These are phyloP conservation scores for Bugulina stolonifera DNA, from an alignment of 2,888 invertebrate species.

Conservation along the genomic window DNA sequence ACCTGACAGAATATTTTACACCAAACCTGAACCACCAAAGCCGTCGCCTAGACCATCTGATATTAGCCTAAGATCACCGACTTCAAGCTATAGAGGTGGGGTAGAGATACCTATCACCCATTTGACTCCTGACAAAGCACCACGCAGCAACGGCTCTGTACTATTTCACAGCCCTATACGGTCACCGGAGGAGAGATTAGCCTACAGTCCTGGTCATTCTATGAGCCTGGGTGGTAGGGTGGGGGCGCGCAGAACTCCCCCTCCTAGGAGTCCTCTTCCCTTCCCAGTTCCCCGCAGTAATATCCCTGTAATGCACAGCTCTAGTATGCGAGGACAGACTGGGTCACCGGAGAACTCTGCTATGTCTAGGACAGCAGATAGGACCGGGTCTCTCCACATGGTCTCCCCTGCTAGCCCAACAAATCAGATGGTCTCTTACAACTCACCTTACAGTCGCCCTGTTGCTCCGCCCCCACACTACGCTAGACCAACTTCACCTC, in stretches of 20 bases:
- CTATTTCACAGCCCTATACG: background rate
- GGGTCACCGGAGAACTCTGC: background rate
- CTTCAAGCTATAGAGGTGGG: background rate
- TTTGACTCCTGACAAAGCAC: background rate
- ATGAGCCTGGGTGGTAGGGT: background rate
- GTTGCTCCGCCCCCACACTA: background rate
- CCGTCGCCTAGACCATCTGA: background rate
- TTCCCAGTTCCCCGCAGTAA: conserved; percentile 22
- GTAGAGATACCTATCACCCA: conserved; percentile 18
- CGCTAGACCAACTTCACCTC: background rate
- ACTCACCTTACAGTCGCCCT: background rate
- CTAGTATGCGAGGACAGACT: background rate
- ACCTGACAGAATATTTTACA: background rate
- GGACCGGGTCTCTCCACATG: background rate
- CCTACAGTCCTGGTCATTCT: background rate
- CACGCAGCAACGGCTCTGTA: background rate
- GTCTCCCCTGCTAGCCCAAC: background rate
- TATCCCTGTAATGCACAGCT: background rate
- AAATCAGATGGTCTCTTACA: background rate
- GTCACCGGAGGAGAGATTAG: background rate
- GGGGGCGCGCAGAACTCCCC: background rate
- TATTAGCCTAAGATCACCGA: background rate
- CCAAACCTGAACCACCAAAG: background rate
- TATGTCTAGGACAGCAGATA: too few species aligned
- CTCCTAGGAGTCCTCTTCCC: background rate